Evolutionary conservation across 2,113 vertebrate species (phyloP).

Genomic region (Charina bottae): DNA sequence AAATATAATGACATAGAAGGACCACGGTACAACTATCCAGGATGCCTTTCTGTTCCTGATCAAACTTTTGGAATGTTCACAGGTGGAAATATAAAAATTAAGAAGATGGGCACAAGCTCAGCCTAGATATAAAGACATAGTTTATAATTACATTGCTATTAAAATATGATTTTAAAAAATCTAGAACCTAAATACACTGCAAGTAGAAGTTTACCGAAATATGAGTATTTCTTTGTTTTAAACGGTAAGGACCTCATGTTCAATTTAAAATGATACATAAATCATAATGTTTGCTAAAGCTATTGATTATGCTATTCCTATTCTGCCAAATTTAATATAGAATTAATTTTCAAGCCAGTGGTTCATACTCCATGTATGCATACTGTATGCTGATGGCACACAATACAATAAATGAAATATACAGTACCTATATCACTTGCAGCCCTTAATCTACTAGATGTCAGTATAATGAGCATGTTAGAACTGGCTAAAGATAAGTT

Average conservation of each 20-base stretch:
- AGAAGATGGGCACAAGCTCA: conserved; percentile 11
- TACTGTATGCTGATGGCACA: conserved; percentile 48
- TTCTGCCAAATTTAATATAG: conserved; percentile 71
- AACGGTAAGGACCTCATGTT: conserved; percentile 66
- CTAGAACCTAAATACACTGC: conserved; percentile 30
- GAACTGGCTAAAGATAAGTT: not conserved
- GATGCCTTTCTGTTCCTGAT: conserved; percentile 49
- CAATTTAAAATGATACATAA: conserved; percentile 75
- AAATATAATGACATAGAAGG: not conserved
- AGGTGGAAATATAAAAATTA: conserved; percentile 50
- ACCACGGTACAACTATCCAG: not conserved
- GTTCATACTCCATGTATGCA: conserved; percentile 45
- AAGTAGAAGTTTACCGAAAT: not conserved
- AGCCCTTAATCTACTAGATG: not conserved
- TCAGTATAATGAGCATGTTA: not conserved
- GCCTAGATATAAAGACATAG: conserved; percentile 45
- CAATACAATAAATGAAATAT: conserved; percentile 49
- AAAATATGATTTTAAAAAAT: conserved; percentile 68
- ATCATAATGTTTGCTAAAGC: conserved; percentile 68
- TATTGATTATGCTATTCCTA: conserved; percentile 64
- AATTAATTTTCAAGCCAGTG: conserved; percentile 71
- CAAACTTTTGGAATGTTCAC: conserved; percentile 39
- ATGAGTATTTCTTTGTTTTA: conserved; percentile 53
- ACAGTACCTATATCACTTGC: not conserved
- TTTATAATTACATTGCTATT: conserved; percentile 52